Evolutionary conservation across 2,113 vertebrate genomes (phyloP), one percentile per base, ranked within the genome.

Genomic region (Delphinapterus leucas): DNA sequence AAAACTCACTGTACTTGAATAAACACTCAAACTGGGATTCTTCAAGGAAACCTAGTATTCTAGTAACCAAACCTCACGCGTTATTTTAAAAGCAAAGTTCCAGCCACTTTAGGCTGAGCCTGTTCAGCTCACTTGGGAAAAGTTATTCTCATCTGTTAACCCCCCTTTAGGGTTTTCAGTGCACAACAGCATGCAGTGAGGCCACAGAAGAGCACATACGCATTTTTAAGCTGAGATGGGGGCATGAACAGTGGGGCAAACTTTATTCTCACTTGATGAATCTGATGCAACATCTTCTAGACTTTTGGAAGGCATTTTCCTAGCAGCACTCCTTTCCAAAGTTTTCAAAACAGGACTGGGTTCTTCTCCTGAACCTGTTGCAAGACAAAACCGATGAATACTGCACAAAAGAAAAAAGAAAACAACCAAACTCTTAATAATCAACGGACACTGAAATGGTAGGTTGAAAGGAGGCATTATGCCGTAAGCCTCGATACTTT

Each of bases 261-360:
- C 97, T 98, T 97, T 61, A 95, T 98, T 97, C 99, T 99, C 99
- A 99, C 99, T 99, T 99, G 99, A 98, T 93, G 98, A 98, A 88
- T 98, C 98, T 98, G 99, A 99, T 87, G 98, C 98, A 98, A 99
- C 98, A 96, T 99, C 99, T 98, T 99, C 99, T 98, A 99, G 98
- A 99, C 99, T 99, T 99, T 99, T 99, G 98, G 99, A 99, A 97
- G 99, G 98, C 96, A 98, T 98, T 97, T 98, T 99, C 98, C 99
- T 98, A 98, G 98, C 97, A 98, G 99, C 97, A 93, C 95, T 98
- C 97, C 97, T 98, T 98, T 98, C 99, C 98, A 99, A 98, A 98
- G 98, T 96, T 92, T 98, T 98, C 98, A 98, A 98, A 98, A 99
- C 87, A 84, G 99, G 98, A 95, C 97, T 98, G 93, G 98, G 98